A percentile compares a stretch with the other conserved stretches of the same genome.
phyloP scores from a whole-genome alignment of 2,113 vertebrate species.

The Austrofundulus limnaeus region DNA sequence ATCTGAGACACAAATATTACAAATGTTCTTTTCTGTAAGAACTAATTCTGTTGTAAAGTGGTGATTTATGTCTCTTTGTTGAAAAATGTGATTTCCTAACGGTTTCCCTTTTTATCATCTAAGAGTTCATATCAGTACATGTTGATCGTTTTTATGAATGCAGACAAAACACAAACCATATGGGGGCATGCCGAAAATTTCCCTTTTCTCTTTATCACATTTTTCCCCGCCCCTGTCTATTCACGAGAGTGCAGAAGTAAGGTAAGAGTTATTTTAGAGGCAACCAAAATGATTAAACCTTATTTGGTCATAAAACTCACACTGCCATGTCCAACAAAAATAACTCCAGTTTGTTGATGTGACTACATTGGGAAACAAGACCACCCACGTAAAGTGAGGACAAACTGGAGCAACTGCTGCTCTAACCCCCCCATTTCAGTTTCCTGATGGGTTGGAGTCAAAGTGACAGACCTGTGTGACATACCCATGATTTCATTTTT shows the following conservation, averaged over 20 bases:
- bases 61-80: constrained; percentile 30
- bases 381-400: constrained; percentile 70
- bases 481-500: background rate
- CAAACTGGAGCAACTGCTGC: constrained; percentile 57
- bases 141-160: constrained; percentile 29
- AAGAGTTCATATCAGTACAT: constrained; percentile 46
- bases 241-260: constrained; percentile 37
- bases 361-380: constrained; percentile 72
- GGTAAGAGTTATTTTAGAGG: constrained; percentile 31
- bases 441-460: constrained; percentile 42
- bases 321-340: constrained; percentile 72
- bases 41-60: constrained; percentile 6
- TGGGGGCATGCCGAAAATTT: constrained; percentile 31
- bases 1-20: constrained; percentile 10
- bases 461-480: constrained; percentile 8
- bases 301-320: constrained; percentile 80
- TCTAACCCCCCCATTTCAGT: constrained; percentile 25
- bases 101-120: constrained; percentile 24
- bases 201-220: constrained; percentile 28
- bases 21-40: constrained; percentile 18
- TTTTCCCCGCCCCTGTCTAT: constrained; percentile 25
- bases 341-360: constrained; percentile 75
- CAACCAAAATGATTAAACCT: constrained; percentile 61
- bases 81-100: constrained; percentile 13
- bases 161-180: constrained; percentile 47